Evolutionary conservation across 2,797 vertebrate species (phyloP).

Genomic region (Phaenicophaeus curvirostris): DNA sequence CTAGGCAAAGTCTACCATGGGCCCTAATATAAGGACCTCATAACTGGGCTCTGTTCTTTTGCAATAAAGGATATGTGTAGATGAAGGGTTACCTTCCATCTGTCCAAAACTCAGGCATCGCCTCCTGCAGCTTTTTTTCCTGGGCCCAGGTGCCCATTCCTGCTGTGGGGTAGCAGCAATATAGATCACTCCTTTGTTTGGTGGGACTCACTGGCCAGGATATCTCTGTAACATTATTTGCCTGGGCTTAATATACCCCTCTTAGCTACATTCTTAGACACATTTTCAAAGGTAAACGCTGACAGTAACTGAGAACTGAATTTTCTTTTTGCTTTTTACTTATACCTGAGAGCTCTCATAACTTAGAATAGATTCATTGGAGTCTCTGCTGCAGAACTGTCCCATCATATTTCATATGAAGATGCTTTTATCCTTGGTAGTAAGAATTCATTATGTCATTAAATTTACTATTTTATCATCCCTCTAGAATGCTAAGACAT

Average conservation of each 20-base stretch:
- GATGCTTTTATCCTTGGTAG: slow-evolving; percentile 18
- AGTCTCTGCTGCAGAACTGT: neutral
- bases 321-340: slow-evolving; percentile 5
- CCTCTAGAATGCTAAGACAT: neutral
- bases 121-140: neutral
- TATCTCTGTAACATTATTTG: neutral
- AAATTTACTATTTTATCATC: slow-evolving; percentile 11
- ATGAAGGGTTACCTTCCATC: neutral
- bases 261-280: neutral
- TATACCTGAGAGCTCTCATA: neutral
- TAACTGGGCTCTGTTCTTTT: neutral
- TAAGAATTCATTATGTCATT: slow-evolving; percentile 12
- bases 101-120: neutral
- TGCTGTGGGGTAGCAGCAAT: neutral
- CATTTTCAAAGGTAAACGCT: neutral
- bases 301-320: neutral
- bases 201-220: neutral
- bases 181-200: neutral
- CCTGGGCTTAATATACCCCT: neutral
- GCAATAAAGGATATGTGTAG: neutral
- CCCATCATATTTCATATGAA: slow-evolving; percentile 2
- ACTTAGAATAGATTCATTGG: neutral
- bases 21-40: neutral
- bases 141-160: neutral
- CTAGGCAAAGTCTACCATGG: neutral